Evolutionary conservation across 2,113 vertebrate genomes (phyloP).

Genomic region (Elgaria multicarinata): DNA sequence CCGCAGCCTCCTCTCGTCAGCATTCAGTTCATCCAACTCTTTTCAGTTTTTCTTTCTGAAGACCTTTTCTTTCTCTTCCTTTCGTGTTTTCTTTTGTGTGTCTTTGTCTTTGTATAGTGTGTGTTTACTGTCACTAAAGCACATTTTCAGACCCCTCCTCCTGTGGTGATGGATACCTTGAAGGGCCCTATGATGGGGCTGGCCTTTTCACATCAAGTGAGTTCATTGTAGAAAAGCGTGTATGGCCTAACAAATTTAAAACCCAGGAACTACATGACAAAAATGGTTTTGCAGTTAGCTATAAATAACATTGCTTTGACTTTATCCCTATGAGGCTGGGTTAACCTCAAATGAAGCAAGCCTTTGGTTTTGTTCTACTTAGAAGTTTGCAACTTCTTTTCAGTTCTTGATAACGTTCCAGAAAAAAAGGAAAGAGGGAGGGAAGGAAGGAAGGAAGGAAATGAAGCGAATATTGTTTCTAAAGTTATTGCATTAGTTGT

Average conservation of each 20-base stretch:
- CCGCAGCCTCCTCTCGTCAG: slow-evolving; percentile 44
- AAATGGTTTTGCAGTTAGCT: neutral
- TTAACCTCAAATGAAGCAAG: neutral
- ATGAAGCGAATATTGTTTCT: neutral
- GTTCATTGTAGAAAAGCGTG: slow-evolving; percentile 72
- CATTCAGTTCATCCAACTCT: slow-evolving; percentile 64
- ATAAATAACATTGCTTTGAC: neutral
- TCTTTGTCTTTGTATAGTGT: slow-evolving; percentile 80
- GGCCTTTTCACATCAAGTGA: slow-evolving; percentile 92
- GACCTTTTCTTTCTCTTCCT: slow-evolving; percentile 72
- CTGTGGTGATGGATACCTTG: slow-evolving; percentile 88
- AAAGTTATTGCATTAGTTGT: neutral
- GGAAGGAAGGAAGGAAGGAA: neutral
- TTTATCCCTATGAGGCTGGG: slow-evolving; percentile 2
- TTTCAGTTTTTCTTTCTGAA: slow-evolving; percentile 75
- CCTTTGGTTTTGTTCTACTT: neutral
- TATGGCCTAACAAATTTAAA: slow-evolving; percentile 28
- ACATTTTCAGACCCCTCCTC: slow-evolving; percentile 87
- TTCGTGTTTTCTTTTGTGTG: slow-evolving; percentile 76
- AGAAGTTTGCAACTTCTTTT: neutral
- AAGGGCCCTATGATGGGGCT: slow-evolving; percentile 89
- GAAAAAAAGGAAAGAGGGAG: neutral
- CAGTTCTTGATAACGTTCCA: neutral
- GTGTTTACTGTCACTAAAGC: slow-evolving; percentile 90
- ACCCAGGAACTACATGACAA: neutral